phyloP scores from a whole-genome alignment of 2,888 invertebrate species.

The Rosalia funebris region DNA sequence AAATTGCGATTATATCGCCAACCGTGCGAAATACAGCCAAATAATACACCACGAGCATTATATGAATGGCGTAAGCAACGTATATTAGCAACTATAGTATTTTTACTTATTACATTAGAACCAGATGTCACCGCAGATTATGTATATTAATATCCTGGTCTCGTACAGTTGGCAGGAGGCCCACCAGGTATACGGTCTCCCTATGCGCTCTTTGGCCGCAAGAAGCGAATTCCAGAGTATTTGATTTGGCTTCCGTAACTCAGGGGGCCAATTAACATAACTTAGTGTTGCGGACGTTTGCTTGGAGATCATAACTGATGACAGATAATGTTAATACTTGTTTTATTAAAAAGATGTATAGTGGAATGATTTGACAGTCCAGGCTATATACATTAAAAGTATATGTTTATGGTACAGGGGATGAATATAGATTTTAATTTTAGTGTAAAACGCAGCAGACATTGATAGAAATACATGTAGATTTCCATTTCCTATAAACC shows the following conservation, averaged over 20 bases:
- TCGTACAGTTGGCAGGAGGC: conserved; percentile 7
- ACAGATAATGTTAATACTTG: too few relatives aligned
- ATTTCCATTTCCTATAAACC: too few relatives aligned
- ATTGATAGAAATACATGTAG: too few relatives aligned
- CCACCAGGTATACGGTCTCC: conserved; percentile 7
- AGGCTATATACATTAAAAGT: too few relatives aligned
- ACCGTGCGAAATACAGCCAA: too few relatives aligned
- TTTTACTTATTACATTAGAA: conserved; percentile 12
- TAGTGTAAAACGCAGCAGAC: too few relatives aligned
- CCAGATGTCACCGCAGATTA: conserved; percentile 15
- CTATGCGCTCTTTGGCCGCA: background rate
- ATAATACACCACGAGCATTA: too few relatives aligned
- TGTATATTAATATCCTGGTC: conserved; percentile 12
- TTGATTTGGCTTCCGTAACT: conserved; percentile 5
- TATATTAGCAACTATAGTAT: background rate
- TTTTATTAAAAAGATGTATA: too few relatives aligned
- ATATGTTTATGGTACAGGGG: too few relatives aligned
- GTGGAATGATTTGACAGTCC: too few relatives aligned
- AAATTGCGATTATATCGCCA: too few relatives aligned
- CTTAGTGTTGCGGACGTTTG: background rate
- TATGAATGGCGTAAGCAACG: background rate
- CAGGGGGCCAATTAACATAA: background rate
- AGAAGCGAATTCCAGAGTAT: background rate
- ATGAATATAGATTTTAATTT: too few relatives aligned
- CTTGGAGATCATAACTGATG: background rate